Percentiles rank a stretch among this genome's conserved stretches.
Conservation (phyloP, 2,888 invertebrate genomes). For the Sminthurinus aureus region DNA sequence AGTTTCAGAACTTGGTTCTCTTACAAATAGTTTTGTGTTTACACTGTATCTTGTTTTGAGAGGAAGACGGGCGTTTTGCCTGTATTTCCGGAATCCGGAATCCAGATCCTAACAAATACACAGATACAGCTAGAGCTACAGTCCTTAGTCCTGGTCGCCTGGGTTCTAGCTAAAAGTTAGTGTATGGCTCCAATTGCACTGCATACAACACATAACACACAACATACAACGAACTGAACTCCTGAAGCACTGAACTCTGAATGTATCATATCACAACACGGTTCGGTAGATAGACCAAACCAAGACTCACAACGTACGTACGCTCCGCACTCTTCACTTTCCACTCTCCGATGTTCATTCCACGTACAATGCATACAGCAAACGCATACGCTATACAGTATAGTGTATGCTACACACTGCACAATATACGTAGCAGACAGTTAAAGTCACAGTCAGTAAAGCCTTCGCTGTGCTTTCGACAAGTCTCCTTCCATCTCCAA, state of each 20-base stretch:
- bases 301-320: too few species aligned
- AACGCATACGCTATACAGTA: too few species aligned
- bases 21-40: neutral
- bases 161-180: slow-evolving; percentile 22
- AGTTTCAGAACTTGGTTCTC: too few species aligned
- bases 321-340: too few species aligned
- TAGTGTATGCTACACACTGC: too few species aligned
- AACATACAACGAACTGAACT: too few species aligned
- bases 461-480: neutral
- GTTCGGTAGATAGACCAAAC: neutral
- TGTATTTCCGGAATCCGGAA: neutral
- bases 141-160: slow-evolving; percentile 1
- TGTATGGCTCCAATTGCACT: neutral
- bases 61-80: neutral
- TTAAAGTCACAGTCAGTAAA: neutral
- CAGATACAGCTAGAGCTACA: neutral
- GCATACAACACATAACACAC: too few species aligned
- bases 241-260: neutral
- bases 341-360: too few species aligned
- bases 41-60: neutral
- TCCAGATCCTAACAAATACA: neutral
- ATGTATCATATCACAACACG: slow-evolving; percentile 2
- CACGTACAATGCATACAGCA: neutral
- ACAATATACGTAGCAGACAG: too few species aligned
- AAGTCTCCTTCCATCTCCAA: neutral